Evolutionary conservation across 2,797 vertebrate species (phyloP).

Genomic region (Clarias fuscus): DNA sequence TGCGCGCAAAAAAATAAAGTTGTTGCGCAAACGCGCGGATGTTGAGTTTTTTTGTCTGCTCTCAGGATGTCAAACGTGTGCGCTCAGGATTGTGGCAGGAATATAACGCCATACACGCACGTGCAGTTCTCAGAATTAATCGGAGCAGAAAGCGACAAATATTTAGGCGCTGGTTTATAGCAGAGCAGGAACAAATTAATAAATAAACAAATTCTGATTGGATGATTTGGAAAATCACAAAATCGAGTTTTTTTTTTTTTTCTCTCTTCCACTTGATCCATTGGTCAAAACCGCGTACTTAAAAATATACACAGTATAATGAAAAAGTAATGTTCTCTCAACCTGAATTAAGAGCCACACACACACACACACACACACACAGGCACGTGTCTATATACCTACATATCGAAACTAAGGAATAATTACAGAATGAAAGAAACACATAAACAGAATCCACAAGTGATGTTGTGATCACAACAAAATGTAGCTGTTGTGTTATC

Average conservation of each 20-base stretch:
- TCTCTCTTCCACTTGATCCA: neutral
- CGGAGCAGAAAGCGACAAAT: neutral
- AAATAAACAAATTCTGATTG: neutral
- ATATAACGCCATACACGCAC: too few species aligned
- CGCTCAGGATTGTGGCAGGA: neutral
- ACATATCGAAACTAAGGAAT: neutral
- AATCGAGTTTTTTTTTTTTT: neutral
- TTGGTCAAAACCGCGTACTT: constrained; percentile 18
- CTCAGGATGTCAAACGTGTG: too few species aligned
- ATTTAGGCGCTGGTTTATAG: neutral
- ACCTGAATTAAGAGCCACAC: constrained; percentile 27
- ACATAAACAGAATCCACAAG: neutral
- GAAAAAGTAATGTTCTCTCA: constrained; percentile 23
- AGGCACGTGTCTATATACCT: neutral
- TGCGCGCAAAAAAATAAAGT: too few species aligned
- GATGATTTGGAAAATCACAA: neutral
- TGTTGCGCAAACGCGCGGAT: too few species aligned
- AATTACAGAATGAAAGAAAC: neutral
- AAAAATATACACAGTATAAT: constrained; percentile 30
- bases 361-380: neutral
- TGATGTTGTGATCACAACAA: constrained; percentile 7
- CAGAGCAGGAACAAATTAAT: neutral
- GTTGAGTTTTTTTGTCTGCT: too few species aligned
- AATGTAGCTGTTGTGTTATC: constrained; percentile 7
- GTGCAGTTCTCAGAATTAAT: neutral